Evolutionary conservation across 2,113 vertebrate genomes (phyloP).

Genomic region (Raphicerus campestris): DNA sequence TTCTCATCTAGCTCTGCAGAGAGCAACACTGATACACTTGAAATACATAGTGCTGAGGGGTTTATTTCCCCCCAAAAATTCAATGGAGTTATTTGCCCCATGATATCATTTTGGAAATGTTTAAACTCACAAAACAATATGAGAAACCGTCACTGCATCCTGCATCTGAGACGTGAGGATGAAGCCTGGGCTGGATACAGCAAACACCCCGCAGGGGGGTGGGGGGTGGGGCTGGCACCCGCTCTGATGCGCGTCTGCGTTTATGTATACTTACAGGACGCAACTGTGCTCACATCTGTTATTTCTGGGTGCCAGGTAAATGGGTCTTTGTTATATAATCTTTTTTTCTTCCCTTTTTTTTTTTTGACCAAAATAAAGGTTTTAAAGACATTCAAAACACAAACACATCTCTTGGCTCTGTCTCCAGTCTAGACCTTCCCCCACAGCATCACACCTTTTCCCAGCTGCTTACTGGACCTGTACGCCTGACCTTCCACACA

Average conservation of each 20-base stretch:
- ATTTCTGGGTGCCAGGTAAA: background rate
- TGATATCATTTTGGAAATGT: background rate
- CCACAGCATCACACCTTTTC: background rate
- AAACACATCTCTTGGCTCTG: background rate
- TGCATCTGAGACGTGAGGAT: background rate
- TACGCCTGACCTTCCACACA: background rate
- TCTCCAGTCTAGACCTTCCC: background rate
- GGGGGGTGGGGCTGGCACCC: accelerated
- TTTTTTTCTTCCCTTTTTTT: background rate
- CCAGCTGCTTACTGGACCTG: background rate
- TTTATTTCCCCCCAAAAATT: background rate
- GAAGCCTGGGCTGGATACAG: background rate
- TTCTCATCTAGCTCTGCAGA: background rate
- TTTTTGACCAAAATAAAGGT: background rate
- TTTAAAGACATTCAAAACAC: background rate
- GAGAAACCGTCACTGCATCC: too few relatives aligned
- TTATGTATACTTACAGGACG: accelerated
- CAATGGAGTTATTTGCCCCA: background rate
- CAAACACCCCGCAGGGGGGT: too few relatives aligned
- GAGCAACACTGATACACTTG: background rate
- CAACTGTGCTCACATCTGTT: background rate
- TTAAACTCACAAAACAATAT: background rate
- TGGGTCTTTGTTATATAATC: background rate
- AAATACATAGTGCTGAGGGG: background rate
- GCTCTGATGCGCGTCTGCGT: accelerated